Evolutionary conservation across 2,888 invertebrate species (phyloP).

Genomic region (Lycia hirtaria): DNA sequence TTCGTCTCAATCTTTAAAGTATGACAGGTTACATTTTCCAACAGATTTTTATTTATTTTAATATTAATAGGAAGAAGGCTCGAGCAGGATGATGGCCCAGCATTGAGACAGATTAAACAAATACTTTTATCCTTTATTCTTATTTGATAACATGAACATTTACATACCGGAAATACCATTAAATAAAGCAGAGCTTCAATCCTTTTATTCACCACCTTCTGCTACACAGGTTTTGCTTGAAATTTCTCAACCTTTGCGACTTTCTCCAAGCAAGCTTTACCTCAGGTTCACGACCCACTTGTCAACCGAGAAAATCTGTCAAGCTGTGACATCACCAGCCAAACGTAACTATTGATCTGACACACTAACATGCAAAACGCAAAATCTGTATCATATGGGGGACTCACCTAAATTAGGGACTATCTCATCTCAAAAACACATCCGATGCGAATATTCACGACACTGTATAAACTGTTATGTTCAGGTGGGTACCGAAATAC

Average conservation of each 20-base stretch:
- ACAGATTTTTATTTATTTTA: no score
- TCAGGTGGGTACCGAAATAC: conserved; percentile 53
- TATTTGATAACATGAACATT: background rate
- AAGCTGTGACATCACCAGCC: conserved; percentile 63
- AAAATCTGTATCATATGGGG: conserved; percentile 20
- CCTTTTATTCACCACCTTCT: background rate
- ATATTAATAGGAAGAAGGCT: no score
- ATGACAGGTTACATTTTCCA: no score
- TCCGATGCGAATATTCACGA: conserved; percentile 63
- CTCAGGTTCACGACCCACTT: conserved; percentile 24
- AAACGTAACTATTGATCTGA: conserved; percentile 65
- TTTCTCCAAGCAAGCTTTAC: conserved; percentile 14
- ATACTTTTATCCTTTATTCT: background rate
- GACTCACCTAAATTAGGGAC: conserved; percentile 65
- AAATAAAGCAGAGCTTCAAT: background rate
- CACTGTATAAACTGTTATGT: conserved; percentile 55
- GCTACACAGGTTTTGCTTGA: background rate
- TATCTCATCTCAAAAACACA: conserved; percentile 73
- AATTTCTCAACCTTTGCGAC: conserved; percentile 13
- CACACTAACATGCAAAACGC: conserved; percentile 15
- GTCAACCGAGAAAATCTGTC: conserved; percentile 40
- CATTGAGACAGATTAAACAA: no score
- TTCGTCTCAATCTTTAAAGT: no score
- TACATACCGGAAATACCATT: background rate
- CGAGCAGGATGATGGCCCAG: no score